These are phyloP conservation scores for Dicrostonyx torquatus DNA, from an alignment of 2,797 vertebrate genomes.

Conservation along the genomic window DNA sequence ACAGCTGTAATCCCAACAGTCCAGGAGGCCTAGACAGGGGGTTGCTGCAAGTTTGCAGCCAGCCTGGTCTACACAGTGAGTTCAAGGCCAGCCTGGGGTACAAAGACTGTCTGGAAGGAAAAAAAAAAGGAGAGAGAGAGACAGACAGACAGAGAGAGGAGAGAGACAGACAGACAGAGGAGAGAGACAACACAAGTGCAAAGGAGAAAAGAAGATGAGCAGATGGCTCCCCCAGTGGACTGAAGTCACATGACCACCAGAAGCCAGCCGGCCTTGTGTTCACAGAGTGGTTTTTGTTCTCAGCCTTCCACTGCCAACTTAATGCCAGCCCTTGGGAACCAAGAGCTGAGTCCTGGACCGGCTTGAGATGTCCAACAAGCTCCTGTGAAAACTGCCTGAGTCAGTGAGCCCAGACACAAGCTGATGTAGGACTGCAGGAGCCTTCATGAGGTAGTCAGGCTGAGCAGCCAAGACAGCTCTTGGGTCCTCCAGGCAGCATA, in stretches of 20 bases:
- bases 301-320: rapidly evolving
- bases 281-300: rapidly evolving
- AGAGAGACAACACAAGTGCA: background rate
- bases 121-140: background rate
- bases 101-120: background rate
- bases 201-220: background rate
- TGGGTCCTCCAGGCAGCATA: background rate
- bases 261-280: background rate
- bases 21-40: background rate
- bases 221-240: too few species aligned
- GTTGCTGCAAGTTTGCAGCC: background rate
- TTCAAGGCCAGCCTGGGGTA: background rate
- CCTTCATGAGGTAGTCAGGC: too few species aligned
- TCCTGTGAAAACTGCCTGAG: background rate
- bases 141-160: too few species aligned
- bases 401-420: background rate
- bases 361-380: background rate
- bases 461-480: too few species aligned
- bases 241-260: background rate
- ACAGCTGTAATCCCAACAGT: background rate
- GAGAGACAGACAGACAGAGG: background rate
- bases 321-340: background rate
- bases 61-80: background rate
- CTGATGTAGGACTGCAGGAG: background rate
- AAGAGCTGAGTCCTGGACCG: rapidly evolving